These are phyloP conservation scores for Tetanocera ferruginea DNA, from an alignment of 2,888 invertebrate genomes.

Conservation along the genomic window DNA sequence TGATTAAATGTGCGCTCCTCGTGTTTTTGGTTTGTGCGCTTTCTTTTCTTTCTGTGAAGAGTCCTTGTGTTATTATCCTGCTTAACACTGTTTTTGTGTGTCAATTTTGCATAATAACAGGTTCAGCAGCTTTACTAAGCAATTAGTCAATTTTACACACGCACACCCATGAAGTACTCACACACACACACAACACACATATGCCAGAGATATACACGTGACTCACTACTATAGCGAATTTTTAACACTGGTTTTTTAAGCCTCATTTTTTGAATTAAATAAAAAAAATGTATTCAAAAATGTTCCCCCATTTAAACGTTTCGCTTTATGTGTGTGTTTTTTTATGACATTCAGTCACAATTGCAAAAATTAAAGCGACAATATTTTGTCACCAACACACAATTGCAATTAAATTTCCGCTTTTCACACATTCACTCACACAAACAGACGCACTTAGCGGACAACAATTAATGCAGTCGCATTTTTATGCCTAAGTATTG, in stretches of 20 bases:
- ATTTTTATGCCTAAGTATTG: neutral
- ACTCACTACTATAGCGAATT: conserved; percentile 12
- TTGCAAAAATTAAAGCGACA: conserved; percentile 4
- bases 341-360: conserved; percentile 16
- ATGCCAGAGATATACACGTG: neutral
- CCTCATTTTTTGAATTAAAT: neutral
- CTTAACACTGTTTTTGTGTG: conserved; percentile 24
- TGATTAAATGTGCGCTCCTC: conserved; percentile 18
- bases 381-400: conserved; percentile 10
- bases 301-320: neutral
- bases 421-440: neutral
- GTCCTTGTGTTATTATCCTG: neutral
- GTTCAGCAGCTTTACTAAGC: conserved; percentile 26
- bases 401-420: conserved; percentile 14
- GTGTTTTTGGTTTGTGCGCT: neutral
- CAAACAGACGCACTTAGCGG: conserved; percentile 8
- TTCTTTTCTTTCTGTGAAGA: neutral
- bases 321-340: neutral
- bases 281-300: neutral
- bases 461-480: conserved; percentile 26
- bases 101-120: conserved; percentile 19
- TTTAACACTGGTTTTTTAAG: neutral
- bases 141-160: conserved; percentile 34
- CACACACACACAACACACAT: neutral
- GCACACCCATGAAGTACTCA: neutral